A percentile compares a stretch with the other conserved stretches of the same genome.
phyloP scores from a whole-genome alignment of 2,797 vertebrate genomes.

The Meda fulgida region DNA sequence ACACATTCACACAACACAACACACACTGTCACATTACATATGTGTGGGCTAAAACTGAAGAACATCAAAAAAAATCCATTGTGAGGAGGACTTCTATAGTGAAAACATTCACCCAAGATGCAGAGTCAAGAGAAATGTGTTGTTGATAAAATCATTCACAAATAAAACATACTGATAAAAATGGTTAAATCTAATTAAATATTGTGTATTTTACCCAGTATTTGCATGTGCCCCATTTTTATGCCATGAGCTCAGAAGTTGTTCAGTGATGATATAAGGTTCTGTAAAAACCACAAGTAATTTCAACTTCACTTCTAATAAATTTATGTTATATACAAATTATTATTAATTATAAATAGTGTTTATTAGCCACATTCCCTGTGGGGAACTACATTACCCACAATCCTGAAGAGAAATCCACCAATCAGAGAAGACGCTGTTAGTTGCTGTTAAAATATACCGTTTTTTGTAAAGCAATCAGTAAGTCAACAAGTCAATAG shows the following conservation, averaged over 20 bases:
- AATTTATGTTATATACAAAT: no score
- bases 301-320: neutral
- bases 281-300: neutral
- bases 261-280: neutral
- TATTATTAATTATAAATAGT: no score
- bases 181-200: neutral
- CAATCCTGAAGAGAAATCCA: neutral
- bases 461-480: neutral
- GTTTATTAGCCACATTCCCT: neutral
- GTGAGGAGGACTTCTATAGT: neutral
- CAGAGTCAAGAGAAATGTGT: neutral
- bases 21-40: neutral
- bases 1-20: neutral
- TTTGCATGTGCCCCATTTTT: neutral
- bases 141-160: neutral
- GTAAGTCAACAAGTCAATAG: no score
- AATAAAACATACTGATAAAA: neutral
- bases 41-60: neutral
- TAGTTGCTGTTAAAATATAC: neutral
- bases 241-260: no score
- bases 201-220: no score
- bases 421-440: neutral
- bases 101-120: neutral
- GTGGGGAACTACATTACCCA: slow-evolving; percentile 5
- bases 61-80: neutral